phyloP scores from a whole-genome alignment of 1,140 invertebrate genomes.

The Condylostylus longicornis region DNA sequence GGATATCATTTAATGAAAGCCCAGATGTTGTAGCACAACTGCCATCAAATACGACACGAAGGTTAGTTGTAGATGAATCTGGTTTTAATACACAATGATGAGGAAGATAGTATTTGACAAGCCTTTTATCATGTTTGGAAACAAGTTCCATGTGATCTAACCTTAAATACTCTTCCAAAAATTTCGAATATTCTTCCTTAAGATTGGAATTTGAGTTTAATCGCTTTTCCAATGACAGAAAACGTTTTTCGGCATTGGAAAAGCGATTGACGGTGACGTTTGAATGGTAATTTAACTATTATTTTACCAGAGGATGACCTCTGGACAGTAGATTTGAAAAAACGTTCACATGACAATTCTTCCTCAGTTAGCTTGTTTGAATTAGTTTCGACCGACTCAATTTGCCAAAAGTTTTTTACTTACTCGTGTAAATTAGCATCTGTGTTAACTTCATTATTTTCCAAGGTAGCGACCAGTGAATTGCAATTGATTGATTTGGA shows the following conservation, averaged over 20 bases:
- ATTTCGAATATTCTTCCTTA: conserved; percentile 8
- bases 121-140: conserved; percentile 10
- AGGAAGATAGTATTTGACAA: conserved; percentile 10
- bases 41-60: conserved; percentile 6
- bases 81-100: conserved; percentile 19
- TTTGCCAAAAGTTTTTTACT: conserved; percentile 12
- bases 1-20: conserved; percentile 9
- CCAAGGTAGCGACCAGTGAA: neutral
- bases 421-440: conserved; percentile 5
- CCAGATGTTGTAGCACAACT: conserved; percentile 1
- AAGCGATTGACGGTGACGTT: conserved; percentile 12
- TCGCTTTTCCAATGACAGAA: conserved; percentile 18
- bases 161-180: conserved; percentile 22
- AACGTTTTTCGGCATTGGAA: conserved; percentile 15
- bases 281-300: conserved; percentile 12
- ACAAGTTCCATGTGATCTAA: conserved; percentile 24
- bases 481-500: neutral
- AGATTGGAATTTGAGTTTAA: conserved; percentile 13
- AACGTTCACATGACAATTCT: conserved; percentile 8
- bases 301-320: conserved; percentile 4
- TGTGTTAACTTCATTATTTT: too few relatives aligned
- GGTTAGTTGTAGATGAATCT: conserved; percentile 9
- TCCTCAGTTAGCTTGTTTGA: conserved; percentile 1
- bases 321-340: conserved; percentile 1
- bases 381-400: conserved; percentile 7